These are phyloP conservation scores for Ascaphus truei DNA, from an alignment of 2,113 vertebrate genomes.

Conservation along the genomic window DNA sequence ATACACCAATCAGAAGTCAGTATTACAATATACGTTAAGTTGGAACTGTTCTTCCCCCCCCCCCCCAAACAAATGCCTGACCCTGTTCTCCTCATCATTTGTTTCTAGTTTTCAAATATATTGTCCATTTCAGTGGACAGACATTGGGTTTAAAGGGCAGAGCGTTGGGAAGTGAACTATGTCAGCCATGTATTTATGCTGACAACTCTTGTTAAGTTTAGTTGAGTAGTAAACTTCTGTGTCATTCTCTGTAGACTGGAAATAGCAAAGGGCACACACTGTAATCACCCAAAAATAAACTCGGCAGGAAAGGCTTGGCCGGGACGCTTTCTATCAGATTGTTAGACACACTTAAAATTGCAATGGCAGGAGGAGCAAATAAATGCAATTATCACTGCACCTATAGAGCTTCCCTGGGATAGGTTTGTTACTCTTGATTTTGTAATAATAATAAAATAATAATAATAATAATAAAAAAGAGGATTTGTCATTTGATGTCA, in stretches of 20 bases:
- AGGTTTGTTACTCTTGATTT: too few relatives aligned
- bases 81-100: background rate
- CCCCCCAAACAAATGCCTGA: too few relatives aligned
- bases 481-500: too few relatives aligned
- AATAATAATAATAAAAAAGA: too few relatives aligned
- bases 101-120: background rate
- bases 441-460: too few relatives aligned
- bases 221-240: slow-evolving; percentile 2
- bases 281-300: background rate
- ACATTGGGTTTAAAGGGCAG: background rate
- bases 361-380: too few relatives aligned
- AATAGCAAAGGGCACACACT: background rate
- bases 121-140: background rate
- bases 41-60: too few relatives aligned
- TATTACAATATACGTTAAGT: too few relatives aligned
- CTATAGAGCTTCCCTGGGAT: too few relatives aligned
- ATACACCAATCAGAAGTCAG: too few relatives aligned
- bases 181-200: background rate
- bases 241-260: background rate
- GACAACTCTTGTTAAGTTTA: slow-evolving; percentile 17
- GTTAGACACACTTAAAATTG: background rate
- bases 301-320: slow-evolving; percentile 35
- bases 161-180: background rate
- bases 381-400: too few relatives aligned
- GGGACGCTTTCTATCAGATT: background rate